Evolutionary conservation across 2,888 invertebrate genomes (phyloP).

Genomic region (Cephus rjabovi): DNA sequence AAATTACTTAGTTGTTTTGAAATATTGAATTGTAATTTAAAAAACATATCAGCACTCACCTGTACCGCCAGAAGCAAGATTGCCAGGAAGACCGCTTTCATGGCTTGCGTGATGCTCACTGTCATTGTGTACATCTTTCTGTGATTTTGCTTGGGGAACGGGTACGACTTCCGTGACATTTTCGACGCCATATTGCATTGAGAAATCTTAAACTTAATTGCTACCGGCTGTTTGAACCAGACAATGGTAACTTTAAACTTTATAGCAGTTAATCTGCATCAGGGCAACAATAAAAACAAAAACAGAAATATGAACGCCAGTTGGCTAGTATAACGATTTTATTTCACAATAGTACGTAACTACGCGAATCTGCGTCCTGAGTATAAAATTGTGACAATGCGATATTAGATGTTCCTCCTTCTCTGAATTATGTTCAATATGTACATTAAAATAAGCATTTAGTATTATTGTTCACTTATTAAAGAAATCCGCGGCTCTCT

Average conservation of each 20-base stretch:
- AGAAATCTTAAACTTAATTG: constrained; percentile 13
- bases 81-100: constrained; percentile 13
- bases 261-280: background rate
- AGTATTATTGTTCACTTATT: constrained; percentile 35
- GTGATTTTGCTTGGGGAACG: background rate
- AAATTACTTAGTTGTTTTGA: background rate
- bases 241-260: background rate
- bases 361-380: background rate
- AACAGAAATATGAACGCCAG: background rate
- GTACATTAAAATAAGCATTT: background rate
- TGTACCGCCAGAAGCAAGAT: constrained; percentile 3
- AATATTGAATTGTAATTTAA: background rate
- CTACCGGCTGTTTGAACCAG: background rate
- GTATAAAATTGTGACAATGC: background rate
- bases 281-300: background rate
- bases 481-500: constrained; percentile 88
- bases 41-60: background rate
- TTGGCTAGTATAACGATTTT: background rate
- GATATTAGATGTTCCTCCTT: background rate
- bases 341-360: background rate
- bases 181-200: constrained; percentile 2
- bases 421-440: background rate
- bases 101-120: constrained; percentile 14
- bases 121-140: constrained; percentile 9
- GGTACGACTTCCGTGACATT: constrained; percentile 17